These are phyloP conservation scores for Drosophila longiperda DNA, from an alignment of 2,888 invertebrate species.

Conservation along the genomic window DNA sequence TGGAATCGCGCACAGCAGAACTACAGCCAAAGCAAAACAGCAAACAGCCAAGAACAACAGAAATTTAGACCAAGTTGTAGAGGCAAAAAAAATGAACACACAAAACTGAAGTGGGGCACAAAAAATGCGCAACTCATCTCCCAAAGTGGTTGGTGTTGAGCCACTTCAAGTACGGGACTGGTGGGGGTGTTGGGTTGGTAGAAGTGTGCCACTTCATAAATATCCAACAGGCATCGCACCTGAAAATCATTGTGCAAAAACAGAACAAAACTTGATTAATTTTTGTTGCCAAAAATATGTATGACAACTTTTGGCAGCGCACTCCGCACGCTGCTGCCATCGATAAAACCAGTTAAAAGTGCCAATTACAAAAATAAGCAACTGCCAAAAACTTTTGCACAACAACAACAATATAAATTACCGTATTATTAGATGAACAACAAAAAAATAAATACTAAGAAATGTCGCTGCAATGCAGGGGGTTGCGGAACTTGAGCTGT, in stretches of 20 bases:
- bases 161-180: slow-evolving; percentile 38
- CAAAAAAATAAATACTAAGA: slow-evolving; percentile 25
- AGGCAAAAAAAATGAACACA: neutral
- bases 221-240: slow-evolving; percentile 32
- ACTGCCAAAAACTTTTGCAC: slow-evolving; percentile 29
- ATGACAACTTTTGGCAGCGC: slow-evolving; percentile 11
- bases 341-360: slow-evolving; percentile 54
- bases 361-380: slow-evolving; percentile 73
- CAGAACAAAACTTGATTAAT: slow-evolving; percentile 28
- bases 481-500: neutral
- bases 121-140: slow-evolving; percentile 66
- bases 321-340: slow-evolving; percentile 1
- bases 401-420: slow-evolving; percentile 5
- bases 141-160: slow-evolving; percentile 60
- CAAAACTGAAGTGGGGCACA: slow-evolving; percentile 15
- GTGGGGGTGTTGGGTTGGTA: neutral
- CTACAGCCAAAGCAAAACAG: slow-evolving; percentile 42
- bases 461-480: slow-evolving; percentile 14
- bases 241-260: slow-evolving; percentile 23
- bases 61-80: slow-evolving; percentile 33
- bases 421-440: slow-evolving; percentile 21
- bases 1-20: slow-evolving; percentile 64
- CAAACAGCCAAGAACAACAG: slow-evolving; percentile 16
- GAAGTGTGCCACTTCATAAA: slow-evolving; percentile 39
- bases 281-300: neutral